These are phyloP conservation scores for Bradypodion ventrale DNA, from an alignment of 2,797 vertebrate genomes.

Conservation along the genomic window DNA sequence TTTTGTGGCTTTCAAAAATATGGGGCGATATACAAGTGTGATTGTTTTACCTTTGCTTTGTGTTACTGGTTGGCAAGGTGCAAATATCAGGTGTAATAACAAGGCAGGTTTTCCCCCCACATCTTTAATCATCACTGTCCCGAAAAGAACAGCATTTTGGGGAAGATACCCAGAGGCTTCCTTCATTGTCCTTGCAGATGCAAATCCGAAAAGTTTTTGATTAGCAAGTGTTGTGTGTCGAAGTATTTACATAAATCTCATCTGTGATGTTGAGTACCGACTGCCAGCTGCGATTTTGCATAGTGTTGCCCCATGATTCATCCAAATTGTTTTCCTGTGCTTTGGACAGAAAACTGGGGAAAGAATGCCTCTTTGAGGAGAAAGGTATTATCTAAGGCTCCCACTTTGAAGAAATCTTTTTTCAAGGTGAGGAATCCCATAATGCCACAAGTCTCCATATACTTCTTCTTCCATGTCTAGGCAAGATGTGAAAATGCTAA, in stretches of 20 bases:
- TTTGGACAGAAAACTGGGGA: conserved; percentile 6
- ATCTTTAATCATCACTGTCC: not conserved
- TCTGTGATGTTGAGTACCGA: not conserved
- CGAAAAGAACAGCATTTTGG: not conserved
- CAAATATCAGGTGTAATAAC: not conserved
- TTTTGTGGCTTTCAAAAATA: not conserved
- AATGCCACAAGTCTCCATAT: not conserved
- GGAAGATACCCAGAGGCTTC: not conserved
- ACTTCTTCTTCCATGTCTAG: no score
- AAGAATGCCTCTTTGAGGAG: not conserved
- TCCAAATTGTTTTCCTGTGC: conserved; percentile 27
- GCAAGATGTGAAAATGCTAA: no score
- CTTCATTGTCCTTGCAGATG: conserved; percentile 19
- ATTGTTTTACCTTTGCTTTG: no score
- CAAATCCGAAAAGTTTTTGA: conserved; percentile 21
- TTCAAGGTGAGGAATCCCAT: conserved; percentile 11
- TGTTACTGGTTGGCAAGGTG: not conserved
- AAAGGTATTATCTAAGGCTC: conserved; percentile 24
- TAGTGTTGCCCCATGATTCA: not conserved
- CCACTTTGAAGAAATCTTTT: conserved; percentile 6
- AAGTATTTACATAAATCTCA: conserved; percentile 45
- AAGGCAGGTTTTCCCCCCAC: not conserved
- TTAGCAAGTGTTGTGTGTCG: conserved; percentile 1
- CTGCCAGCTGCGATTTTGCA: conserved; percentile 31
- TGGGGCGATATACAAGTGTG: no score